Conservation (phyloP, 2,797 vertebrate genomes). For the Synaphobranchus kaupii region DNA sequence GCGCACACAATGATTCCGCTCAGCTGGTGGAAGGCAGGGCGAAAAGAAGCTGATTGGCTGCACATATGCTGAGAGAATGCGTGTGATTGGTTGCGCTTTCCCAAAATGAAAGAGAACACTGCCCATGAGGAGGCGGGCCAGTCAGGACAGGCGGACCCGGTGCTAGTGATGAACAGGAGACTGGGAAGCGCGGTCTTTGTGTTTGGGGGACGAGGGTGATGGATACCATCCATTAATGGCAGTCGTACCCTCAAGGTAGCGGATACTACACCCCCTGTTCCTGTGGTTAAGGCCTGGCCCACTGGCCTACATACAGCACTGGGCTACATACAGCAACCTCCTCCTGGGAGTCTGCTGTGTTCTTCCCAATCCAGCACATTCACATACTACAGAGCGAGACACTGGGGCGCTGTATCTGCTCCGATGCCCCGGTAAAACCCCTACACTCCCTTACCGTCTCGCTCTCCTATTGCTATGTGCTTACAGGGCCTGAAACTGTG, state of each 20-base stretch:
- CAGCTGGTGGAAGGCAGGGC: no score
- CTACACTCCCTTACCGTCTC: neutral
- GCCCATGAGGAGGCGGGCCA: no score
- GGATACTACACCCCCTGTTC: slow-evolving; percentile 28
- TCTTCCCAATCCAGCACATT: neutral
- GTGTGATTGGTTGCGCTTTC: no score
- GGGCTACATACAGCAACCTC: slow-evolving; percentile 8
- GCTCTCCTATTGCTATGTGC: neutral
- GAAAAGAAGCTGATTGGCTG: no score
- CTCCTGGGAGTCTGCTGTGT: neutral
- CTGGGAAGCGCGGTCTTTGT: neutral
- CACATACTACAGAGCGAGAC: neutral
- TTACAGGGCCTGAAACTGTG: neutral
- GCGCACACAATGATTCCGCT: no score
- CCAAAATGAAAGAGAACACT: no score
- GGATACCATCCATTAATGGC: slow-evolving; percentile 38
- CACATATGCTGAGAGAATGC: no score
- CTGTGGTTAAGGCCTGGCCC: slow-evolving; percentile 53
- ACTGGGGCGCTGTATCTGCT: neutral
- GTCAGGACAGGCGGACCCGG: no score
- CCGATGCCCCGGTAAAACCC: neutral
- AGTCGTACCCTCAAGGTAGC: slow-evolving; percentile 17
- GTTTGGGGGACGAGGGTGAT: neutral
- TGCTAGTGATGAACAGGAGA: neutral
- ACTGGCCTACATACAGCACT: slow-evolving; percentile 62